A percentile compares a stretch with the other conserved stretches of the same genome.
These are phyloP conservation scores for Esox lucius DNA, from an alignment of 2,797 vertebrate species.

Conservation along the genomic window DNA sequence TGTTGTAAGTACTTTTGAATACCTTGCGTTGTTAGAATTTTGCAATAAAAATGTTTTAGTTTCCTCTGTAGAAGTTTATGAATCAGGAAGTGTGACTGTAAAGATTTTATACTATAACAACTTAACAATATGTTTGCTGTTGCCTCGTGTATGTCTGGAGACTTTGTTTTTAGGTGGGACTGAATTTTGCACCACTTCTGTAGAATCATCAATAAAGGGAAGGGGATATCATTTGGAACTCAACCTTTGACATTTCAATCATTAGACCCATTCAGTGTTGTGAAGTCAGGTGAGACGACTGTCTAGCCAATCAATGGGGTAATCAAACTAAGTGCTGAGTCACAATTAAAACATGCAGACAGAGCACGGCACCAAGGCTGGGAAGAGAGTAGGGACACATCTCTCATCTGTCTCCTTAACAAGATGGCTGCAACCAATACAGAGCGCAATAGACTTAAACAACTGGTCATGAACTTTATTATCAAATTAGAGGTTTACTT, in stretches of 20 bases:
- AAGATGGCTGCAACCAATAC: not conserved
- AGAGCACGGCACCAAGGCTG: not conserved
- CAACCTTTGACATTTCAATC: not conserved
- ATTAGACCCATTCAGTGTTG: not conserved
- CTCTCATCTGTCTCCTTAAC: not conserved
- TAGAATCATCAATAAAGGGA: not conserved
- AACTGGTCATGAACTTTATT: not conserved
- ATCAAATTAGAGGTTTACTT: not conserved
- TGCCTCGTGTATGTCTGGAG: no score
- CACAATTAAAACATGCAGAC: not conserved
- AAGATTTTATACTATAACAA: no score
- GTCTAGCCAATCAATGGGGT: conserved; percentile 6
- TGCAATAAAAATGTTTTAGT: no score
- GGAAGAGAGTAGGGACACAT: not conserved
- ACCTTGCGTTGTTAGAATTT: no score
- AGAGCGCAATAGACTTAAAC: not conserved
- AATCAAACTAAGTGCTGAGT: conserved; percentile 13
- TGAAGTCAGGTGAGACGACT: not conserved
- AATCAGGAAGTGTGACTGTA: no score
- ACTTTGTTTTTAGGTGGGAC: no score
- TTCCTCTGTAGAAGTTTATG: no score
- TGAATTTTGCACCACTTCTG: no score
- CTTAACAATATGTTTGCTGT: no score
- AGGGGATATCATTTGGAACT: not conserved
- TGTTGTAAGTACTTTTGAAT: no score